A percentile compares a stretch with the other conserved stretches of the same genome.
These are phyloP conservation scores for Numida meleagris DNA, from an alignment of 2,113 vertebrate genomes.

Conservation along the genomic window DNA sequence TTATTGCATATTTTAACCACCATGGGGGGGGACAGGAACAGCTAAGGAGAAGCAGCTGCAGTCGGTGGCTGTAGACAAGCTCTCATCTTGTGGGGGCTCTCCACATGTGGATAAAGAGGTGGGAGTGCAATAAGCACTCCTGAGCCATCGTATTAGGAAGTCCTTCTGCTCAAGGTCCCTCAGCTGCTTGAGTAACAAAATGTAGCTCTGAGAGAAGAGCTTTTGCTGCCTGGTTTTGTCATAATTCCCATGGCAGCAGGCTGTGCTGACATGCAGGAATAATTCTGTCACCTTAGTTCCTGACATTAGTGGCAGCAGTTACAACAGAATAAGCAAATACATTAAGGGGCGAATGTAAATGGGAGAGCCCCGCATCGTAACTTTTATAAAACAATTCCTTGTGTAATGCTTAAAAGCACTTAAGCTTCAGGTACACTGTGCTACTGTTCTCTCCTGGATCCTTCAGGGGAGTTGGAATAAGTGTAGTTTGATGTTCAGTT, in stretches of 20 bases:
- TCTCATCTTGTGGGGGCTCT: background rate
- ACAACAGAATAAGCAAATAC: constrained; percentile 45
- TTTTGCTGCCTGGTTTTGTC: background rate
- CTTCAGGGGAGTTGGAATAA: background rate
- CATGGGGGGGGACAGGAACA: background rate
- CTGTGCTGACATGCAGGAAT: constrained; percentile 12
- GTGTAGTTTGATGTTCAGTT: background rate
- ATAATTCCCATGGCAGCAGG: constrained; percentile 25
- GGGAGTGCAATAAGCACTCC: background rate
- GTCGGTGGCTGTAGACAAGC: background rate
- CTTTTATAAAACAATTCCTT: background rate
- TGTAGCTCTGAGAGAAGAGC: background rate
- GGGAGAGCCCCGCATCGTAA: background rate
- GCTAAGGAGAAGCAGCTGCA: background rate
- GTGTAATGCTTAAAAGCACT: constrained; percentile 13
- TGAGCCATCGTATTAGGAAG: background rate
- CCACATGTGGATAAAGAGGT: background rate
- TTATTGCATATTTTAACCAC: background rate
- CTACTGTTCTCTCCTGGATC: background rate
- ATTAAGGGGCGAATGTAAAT: background rate
- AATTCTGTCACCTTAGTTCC: constrained; percentile 18
- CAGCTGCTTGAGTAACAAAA: constrained; percentile 6
- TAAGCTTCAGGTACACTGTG: background rate
- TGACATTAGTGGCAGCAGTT: constrained; percentile 14
- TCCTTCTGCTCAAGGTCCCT: background rate